Evolutionary conservation across 2,888 invertebrate genomes (phyloP).

Genomic region (Quadriops clusia): DNA sequence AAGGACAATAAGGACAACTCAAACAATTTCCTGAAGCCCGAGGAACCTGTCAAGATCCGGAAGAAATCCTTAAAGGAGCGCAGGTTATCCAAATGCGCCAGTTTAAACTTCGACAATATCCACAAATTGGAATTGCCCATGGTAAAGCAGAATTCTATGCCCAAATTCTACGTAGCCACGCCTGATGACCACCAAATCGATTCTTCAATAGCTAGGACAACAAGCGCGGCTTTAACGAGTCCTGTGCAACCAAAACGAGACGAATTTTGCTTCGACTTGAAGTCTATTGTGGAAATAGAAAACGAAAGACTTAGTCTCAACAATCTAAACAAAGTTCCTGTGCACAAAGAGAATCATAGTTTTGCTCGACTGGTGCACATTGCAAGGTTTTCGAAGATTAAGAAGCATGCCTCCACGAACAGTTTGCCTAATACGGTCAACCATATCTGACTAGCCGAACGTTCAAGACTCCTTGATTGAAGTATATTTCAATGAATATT

Average conservation of each 20-base stretch:
- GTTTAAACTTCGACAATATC: slow-evolving; percentile 25
- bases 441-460: too few species aligned
- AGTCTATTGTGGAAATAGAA: slow-evolving; percentile 35
- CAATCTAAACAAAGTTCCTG: too few species aligned
- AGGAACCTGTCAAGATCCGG: slow-evolving; percentile 20
- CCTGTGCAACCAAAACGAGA: slow-evolving; percentile 24
- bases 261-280: slow-evolving; percentile 29
- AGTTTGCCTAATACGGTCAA: too few species aligned
- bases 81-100: slow-evolving; percentile 31
- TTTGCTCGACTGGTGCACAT: too few species aligned
- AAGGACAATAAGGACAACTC: background rate
- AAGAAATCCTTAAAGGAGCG: slow-evolving; percentile 31
- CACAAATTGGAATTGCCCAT: slow-evolving; percentile 32
- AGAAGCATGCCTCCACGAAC: too few species aligned
- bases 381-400: too few species aligned
- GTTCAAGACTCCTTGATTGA: too few species aligned
- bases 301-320: slow-evolving; percentile 22
- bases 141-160: slow-evolving; percentile 34
- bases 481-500: too few species aligned
- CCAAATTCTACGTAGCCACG: slow-evolving; percentile 35
- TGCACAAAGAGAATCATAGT: too few species aligned
- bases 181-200: slow-evolving; percentile 30
- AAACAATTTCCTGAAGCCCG: background rate
- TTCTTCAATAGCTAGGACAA: slow-evolving; percentile 22
- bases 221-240: slow-evolving; percentile 27